A percentile compares a stretch with the other conserved stretches of the same genome.
These are phyloP conservation scores for Benthochromis sp. DNA, from an alignment of 2,113 vertebrate genomes.

Conservation along the genomic window DNA sequence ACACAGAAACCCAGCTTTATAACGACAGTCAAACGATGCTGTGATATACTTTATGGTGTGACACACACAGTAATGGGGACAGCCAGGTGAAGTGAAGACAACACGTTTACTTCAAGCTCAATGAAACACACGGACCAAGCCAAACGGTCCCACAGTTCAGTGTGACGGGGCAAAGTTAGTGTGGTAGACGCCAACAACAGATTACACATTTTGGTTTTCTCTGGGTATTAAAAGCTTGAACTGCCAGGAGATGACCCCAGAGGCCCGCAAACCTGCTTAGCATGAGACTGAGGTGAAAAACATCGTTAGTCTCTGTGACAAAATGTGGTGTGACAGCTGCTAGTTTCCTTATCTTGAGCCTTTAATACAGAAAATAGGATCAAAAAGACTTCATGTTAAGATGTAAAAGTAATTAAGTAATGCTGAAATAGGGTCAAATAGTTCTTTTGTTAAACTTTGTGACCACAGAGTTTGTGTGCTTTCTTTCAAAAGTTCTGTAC, in stretches of 20 bases:
- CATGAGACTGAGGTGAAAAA: neutral
- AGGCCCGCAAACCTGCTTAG: neutral
- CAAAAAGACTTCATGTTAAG: neutral
- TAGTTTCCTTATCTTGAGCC: neutral
- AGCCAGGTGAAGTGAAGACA: neutral
- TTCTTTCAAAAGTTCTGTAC: neutral
- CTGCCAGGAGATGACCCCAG: neutral
- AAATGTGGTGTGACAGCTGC: neutral
- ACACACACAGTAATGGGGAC: neutral
- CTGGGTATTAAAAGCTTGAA: neutral
- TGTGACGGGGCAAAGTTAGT: neutral
- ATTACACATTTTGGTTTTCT: neutral
- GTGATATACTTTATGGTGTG: accelerated
- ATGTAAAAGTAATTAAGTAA: neutral
- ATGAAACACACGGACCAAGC: neutral
- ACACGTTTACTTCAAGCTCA: neutral
- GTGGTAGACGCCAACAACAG: neutral
- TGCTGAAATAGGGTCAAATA: neutral
- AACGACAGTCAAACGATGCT: neutral
- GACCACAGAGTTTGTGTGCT: neutral
- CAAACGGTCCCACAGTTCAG: neutral
- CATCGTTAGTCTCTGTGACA: accelerated
- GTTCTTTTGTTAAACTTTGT: neutral
- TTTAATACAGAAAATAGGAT: neutral
- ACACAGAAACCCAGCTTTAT: neutral